Evolutionary conservation across 2,113 vertebrate species (phyloP), one percentile per base, ranked within the genome.

Genomic region (Eudyptes chrysolophus): DNA sequence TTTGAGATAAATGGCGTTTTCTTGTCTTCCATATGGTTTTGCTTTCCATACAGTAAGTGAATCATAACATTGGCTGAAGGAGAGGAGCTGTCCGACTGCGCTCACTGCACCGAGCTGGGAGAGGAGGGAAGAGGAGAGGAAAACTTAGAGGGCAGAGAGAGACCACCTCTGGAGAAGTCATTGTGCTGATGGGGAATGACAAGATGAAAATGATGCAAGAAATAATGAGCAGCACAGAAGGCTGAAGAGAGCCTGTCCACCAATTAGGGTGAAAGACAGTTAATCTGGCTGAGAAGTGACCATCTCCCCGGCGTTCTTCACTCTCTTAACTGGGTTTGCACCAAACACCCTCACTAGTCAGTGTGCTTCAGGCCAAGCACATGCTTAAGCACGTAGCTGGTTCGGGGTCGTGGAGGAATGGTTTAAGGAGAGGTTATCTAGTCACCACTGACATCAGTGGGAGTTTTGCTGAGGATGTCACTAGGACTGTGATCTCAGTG

Each of bases 1-100:
- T 88, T 87, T 5, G 36, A 96, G 93, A 93, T 70, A 92, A 97
- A 89, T 74, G 81, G 62, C 46, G 51, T 93, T 87, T 95, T 77
- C 87, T 86, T 62, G 64, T 75, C 79, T 81, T 83, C 85, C 96
- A 96, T 95, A 92, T 94, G 92, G 75, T 88, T 94, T 97, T 80
- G 62, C 66, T 97, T 95, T 94, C 49, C 57, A n/a, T 80, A 36
- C 29, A 65, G 44, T 16, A 49, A 91, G 62, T n/a, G 60, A 84
- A 91, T 87, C 46, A 32, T 74, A 87, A 74, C 34, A 61, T 2
- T 24, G 65, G 34, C 87, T 92, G 74, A 92, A 89, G 65, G 52
- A 87, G 48, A 89, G 77, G 60, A 91, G 58, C 58, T 40, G 30
- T 71, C 62, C 3, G 20, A 58, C 38, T 46, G 52, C 0, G 0